Evolutionary conservation across 2,797 vertebrate species (phyloP), one percentile per base, ranked within the genome.

Genomic region (Lagocephalus sceleratus): DNA sequence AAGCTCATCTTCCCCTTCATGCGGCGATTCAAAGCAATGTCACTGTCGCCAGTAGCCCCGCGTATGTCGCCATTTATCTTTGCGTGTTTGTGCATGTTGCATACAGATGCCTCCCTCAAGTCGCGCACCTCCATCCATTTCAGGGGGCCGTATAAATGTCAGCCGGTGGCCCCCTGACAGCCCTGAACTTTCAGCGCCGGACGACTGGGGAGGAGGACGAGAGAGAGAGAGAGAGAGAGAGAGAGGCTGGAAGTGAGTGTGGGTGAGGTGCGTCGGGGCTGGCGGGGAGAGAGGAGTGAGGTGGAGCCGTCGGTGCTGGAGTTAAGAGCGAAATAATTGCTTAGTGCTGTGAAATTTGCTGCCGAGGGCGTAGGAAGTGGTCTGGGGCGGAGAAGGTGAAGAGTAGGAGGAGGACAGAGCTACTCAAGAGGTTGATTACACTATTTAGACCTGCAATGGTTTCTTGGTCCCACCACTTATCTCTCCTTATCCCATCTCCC

Each of bases 261-360:
- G 44, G 39, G 47, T 60, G 64, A 71, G 59, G 63, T 20, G 41
- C 67, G 65, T 66, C 60, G n/a, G 56, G 57, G 62, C 42, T 54
- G 25, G 56, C 2, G 26, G 49, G 23, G 39, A 73, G 74, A 73
- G 74, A 44, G 57, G 59, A 63, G 69, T 6, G 8, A 12, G 75
- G 65, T 65, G 51, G 63, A 62, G 55, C 50, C 54, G 65, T 58
- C 60, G 61, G 64, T 59, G 63, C 57, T 51, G 57, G 69, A 69
- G 75, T 69, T 75, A 71, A 78, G 72, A 73, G 72, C 62, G 74
- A 67, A 83, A 86, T 85, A 87, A 88, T 84, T 83, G 75, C 84
- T 83, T 60, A 61, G 60, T 12, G 32, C 73, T 69, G 75, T 81
- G 78, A 85, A 84, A 80, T 60, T 42, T 54, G 43, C 47, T 44